Evolutionary conservation across 2,113 vertebrate species (phyloP), one percentile per base, ranked within the genome.

Genomic region (Lepus americanus): DNA sequence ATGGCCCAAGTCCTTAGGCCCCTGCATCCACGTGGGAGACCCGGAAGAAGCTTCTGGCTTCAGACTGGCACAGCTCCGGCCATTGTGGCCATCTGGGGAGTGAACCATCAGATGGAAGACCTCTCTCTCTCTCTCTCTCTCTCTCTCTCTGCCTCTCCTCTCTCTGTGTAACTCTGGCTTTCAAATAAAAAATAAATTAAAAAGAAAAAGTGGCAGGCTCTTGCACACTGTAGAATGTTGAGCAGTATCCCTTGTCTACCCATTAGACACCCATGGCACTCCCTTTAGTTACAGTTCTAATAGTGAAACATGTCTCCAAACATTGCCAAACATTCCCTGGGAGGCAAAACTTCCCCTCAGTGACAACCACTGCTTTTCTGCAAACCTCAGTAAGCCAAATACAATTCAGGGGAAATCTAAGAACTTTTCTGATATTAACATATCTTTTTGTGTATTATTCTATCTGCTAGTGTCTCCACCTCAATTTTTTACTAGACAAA

Each of bases 261-360:
- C 22, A 44, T 11, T 27, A 39, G 36, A 61, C 29, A 63, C 1
- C 19, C 61, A 36, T 44, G 86, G 9, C 49, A 49, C 27, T 33
- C 61, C 49, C 6, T 83, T 70, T 53, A 44, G 51, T 16, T 66
- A 79, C 49, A 59, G 55, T 59, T 20, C 55, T 17, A 59, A 59
- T 59, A 59, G 19, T 5, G 33, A 74, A 95, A 90, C 81, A 51
- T 64, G 16, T 76, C 80, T 94, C 66, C 13, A 84, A 53, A 82
- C 55, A 64, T 33, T 64, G 27, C 16, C 87, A 80, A 80, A 77
- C 61, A 16, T 72, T n/a, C 20, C 74, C 29, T 22, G 12, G 29
- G 53, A 39, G 73, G 29, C 12, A 85, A 53, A 44, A 36, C 63
- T 31, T 63, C 25, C 19, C 27, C 22, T 22, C 6, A 31, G 0